Evolutionary conservation across 1,140 invertebrate species (phyloP), one percentile per base, ranked within the genome.

Genomic region (Macrostomum lignano): DNA sequence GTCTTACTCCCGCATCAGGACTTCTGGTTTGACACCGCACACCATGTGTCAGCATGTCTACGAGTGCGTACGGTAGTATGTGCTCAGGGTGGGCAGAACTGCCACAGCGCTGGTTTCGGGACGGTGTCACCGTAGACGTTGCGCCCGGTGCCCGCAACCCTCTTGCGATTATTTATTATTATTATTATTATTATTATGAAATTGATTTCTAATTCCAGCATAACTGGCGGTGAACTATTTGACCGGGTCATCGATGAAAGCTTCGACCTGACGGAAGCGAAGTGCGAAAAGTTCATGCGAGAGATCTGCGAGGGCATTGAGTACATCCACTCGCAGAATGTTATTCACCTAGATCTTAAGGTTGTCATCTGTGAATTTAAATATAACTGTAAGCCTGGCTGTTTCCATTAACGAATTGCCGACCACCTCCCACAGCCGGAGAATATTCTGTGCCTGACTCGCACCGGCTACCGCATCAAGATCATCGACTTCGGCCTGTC

Each of bases 171-270:
- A n/a, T n/a, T n/a, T n/a, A n/a, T n/a, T n/a, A n/a, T n/a, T n/a
- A n/a, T n/a, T n/a, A n/a, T n/a, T n/a, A n/a, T n/a, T n/a, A n/a
- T n/a, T n/a, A n/a, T n/a, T n/a, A n/a, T n/a, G n/a, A n/a, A n/a
- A n/a, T n/a, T n/a, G n/a, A n/a, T n/a, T n/a, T n/a, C n/a, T n/a
- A n/a, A n/a, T n/a, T 43, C 3, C 45, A 93, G 84, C 43, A 81
- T 94, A 45, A 72, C 75, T 51, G 88, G 88, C 3, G 88, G 88
- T 5, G 86, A 94, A 61, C 63, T 94, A 5, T 96, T 96, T 51
- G 88, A 94, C 55, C 66, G 86, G 37, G 84, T 96, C 3, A 88
- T 94, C 38, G 79, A 84, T 45, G 86, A 94, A 48, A 82, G 93
- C 51, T 94, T 94, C 47, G 66, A 91, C 7, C 60, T 96, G 36